These are phyloP conservation scores for Centropristis striata DNA, from an alignment of 2,113 vertebrate species.

Conservation along the genomic window DNA sequence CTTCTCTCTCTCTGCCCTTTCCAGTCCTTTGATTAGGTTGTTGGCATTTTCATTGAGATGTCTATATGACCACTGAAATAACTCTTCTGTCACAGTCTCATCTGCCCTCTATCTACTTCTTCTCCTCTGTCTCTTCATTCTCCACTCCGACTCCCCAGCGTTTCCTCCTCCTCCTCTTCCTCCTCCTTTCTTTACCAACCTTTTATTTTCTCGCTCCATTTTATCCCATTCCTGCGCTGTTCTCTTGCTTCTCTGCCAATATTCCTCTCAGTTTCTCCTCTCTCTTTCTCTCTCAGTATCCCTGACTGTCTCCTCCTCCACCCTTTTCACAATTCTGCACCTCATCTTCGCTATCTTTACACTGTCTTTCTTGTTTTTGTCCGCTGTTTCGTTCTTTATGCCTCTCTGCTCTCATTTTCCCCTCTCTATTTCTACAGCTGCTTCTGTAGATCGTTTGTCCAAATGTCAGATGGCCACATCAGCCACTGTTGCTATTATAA, in stretches of 20 bases:
- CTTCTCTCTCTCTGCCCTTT: conserved; percentile 76
- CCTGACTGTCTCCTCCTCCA: conserved; percentile 22
- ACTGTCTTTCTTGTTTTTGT: conserved; percentile 49
- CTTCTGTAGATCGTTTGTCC: conserved; percentile 59
- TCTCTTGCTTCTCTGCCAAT: conserved; percentile 54
- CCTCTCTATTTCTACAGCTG: conserved; percentile 32
- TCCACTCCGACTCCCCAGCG: conserved; percentile 31
- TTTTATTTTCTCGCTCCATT: conserved; percentile 56
- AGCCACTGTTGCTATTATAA: conserved; percentile 68
- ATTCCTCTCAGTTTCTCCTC: conserved; percentile 42
- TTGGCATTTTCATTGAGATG: conserved; percentile 83
- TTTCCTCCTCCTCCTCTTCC: conserved; percentile 39
- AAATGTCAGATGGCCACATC: conserved; percentile 71
- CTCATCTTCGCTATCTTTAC: conserved; percentile 11
- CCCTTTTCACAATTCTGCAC: conserved; percentile 30
- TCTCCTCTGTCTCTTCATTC: conserved; percentile 55
- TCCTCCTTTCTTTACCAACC: conserved; percentile 28
- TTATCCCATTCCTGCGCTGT: conserved; percentile 54
- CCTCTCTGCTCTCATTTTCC: conserved; percentile 35
- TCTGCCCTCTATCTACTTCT: conserved; percentile 64
- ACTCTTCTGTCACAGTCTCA: conserved; percentile 73
- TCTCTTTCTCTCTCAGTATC: conserved; percentile 42
- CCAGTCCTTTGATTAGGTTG: conserved; percentile 80
- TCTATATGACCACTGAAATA: conserved; percentile 80
- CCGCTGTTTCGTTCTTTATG: conserved; percentile 27